Conservation (phyloP, 2,888 invertebrate species). For the Antheraea assamensis region DNA sequence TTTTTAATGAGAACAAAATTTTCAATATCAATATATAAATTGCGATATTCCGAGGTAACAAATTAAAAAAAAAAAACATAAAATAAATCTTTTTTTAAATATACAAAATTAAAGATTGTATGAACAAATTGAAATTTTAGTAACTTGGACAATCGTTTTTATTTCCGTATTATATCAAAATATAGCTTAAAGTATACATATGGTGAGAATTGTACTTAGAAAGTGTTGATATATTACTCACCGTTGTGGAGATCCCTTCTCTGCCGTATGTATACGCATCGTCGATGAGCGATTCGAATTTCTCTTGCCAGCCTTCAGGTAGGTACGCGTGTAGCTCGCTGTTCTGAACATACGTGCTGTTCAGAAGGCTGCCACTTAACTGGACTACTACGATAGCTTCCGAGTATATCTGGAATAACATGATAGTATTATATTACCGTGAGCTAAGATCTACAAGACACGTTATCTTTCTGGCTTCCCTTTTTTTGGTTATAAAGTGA, state of each 20-base stretch:
- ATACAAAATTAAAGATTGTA: no score
- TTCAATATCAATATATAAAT: no score
- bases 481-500: neutral
- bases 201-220: neutral
- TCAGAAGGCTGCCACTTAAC: slow-evolving; percentile 92
- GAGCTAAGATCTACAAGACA: no score
- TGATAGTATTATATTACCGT: neutral
- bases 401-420: slow-evolving; percentile 88
- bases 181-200: no score
- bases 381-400: slow-evolving; percentile 96
- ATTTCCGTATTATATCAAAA: no score
- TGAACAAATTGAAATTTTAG: no score
- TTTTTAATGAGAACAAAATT: no score
- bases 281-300: slow-evolving; percentile 94
- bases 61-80: no score
- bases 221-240: slow-evolving; percentile 60
- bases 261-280: slow-evolving; percentile 97
- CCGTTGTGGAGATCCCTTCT: slow-evolving; percentile 93
- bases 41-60: no score
- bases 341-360: slow-evolving; percentile 94
- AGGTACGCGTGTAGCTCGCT: slow-evolving; percentile 92
- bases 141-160: no score
- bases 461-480: no score
- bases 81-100: no score
- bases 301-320: slow-evolving; percentile 92